Evolutionary conservation across 2,888 invertebrate genomes (phyloP).

Genomic region (Stegophylla sp.): DNA sequence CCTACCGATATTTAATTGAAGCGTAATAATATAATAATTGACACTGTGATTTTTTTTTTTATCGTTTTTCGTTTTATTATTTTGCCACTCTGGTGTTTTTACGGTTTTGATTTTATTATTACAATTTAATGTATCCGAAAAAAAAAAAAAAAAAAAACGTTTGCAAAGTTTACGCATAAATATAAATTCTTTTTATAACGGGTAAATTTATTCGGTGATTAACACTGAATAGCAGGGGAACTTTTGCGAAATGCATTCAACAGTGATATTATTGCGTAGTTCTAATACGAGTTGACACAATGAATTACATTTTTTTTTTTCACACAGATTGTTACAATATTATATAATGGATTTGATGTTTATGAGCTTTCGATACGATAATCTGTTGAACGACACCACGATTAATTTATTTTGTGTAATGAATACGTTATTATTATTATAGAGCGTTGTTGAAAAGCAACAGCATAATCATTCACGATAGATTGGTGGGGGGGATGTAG

Average conservation of each 20-base stretch:
- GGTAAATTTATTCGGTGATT: too few relatives aligned
- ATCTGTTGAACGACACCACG: not conserved
- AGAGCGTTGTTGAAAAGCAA: not conserved
- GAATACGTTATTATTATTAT: not conserved
- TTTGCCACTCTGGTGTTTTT: too few relatives aligned
- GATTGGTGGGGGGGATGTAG: too few relatives aligned
- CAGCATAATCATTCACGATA: not conserved
- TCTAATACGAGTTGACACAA: constrained; percentile 5
- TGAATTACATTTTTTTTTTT: constrained; percentile 10
- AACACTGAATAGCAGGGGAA: not conserved
- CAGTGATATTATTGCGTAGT: not conserved
- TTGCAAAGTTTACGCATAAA: too few relatives aligned
- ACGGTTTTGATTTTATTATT: too few relatives aligned
- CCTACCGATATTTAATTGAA: too few relatives aligned
- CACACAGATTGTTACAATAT: not conserved
- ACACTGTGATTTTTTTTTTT: too few relatives aligned
- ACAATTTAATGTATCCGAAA: too few relatives aligned
- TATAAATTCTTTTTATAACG: too few relatives aligned
- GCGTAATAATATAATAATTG: too few relatives aligned
- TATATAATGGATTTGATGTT: not conserved
- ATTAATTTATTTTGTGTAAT: not conserved
- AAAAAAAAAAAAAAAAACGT: too few relatives aligned
- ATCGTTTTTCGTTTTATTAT: too few relatives aligned
- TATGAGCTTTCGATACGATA: not conserved
- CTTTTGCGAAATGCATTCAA: not conserved